These are phyloP conservation scores for Heliconius ismenius DNA, from an alignment of 2,888 invertebrate genomes.

Conservation along the genomic window DNA sequence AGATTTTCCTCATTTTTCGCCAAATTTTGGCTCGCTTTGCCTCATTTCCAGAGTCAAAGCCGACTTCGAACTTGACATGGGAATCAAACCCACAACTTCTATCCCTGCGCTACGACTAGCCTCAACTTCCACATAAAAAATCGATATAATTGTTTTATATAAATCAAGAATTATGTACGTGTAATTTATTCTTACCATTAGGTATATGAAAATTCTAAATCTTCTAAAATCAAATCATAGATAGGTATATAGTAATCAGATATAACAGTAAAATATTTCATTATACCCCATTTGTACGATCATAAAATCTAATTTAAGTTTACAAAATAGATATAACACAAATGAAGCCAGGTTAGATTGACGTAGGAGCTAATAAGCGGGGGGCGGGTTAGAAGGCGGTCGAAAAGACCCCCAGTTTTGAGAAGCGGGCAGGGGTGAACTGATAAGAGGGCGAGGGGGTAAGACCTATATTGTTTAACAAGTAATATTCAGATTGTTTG, in stretches of 20 bases:
- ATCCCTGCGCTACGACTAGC: too few relatives aligned
- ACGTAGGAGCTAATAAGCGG: conserved; percentile 53
- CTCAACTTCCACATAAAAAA: too few relatives aligned
- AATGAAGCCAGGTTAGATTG: conserved; percentile 49
- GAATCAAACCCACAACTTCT: too few relatives aligned
- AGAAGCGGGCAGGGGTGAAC: conserved; percentile 52
- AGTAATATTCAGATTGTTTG: conserved; percentile 39
- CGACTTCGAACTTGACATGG: too few relatives aligned
- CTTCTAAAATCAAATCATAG: too few relatives aligned
- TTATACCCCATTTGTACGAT: background rate
- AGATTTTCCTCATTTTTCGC: too few relatives aligned
- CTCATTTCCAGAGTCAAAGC: too few relatives aligned
- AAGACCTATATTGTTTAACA: conserved; percentile 49
- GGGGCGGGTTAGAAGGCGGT: conserved; percentile 52
- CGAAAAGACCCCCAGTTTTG: conserved; percentile 49
- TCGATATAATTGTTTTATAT: too few relatives aligned
- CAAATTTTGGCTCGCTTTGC: too few relatives aligned
- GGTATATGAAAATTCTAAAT: too few relatives aligned
- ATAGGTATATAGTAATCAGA: background rate
- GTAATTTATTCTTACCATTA: too few relatives aligned
- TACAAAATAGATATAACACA: conserved; percentile 40
- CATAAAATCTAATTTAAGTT: conserved; percentile 32
- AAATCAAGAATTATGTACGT: too few relatives aligned
- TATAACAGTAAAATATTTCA: background rate
- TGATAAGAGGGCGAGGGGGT: conserved; percentile 52